Conservation (phyloP, 2,113 vertebrate genomes). For the Corythornis cristatus region DNA sequence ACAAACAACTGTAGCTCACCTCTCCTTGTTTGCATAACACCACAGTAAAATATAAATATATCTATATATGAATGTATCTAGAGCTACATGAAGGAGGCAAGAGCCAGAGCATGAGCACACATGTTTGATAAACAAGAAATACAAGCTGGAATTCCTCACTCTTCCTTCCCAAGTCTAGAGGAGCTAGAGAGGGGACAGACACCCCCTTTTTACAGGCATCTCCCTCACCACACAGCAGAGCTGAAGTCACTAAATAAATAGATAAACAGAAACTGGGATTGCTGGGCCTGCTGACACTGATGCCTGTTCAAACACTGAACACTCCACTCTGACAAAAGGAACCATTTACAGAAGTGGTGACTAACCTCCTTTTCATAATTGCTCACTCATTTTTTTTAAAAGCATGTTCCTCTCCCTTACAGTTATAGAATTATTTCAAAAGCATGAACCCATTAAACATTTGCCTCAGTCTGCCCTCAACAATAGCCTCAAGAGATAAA, state of each 20-base stretch:
- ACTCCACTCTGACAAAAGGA: background rate
- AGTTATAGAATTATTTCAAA: conserved; percentile 56
- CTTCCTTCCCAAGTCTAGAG: background rate
- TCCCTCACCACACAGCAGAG: background rate
- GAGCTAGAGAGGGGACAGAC: background rate
- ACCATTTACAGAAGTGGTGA: background rate
- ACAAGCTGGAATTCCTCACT: conserved; percentile 4
- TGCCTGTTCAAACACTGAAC: background rate
- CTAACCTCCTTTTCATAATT: conserved; percentile 54
- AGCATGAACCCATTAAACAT: conserved; percentile 58
- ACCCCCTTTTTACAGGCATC: background rate
- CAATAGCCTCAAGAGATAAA: conserved; percentile 52
- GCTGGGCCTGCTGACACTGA: background rate
- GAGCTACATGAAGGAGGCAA: background rate
- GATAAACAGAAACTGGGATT: background rate
- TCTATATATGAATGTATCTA: too few species aligned
- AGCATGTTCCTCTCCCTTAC: conserved; percentile 50
- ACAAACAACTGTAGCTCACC: background rate
- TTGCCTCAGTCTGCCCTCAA: conserved; percentile 53
- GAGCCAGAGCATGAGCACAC: background rate
- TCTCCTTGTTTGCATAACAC: background rate
- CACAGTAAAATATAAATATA: background rate
- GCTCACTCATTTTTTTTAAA: conserved; percentile 50
- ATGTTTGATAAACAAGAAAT: background rate
- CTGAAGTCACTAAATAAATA: background rate